Conservation (phyloP, 1,140 invertebrate genomes). For the Drosophila bocqueti region DNA sequence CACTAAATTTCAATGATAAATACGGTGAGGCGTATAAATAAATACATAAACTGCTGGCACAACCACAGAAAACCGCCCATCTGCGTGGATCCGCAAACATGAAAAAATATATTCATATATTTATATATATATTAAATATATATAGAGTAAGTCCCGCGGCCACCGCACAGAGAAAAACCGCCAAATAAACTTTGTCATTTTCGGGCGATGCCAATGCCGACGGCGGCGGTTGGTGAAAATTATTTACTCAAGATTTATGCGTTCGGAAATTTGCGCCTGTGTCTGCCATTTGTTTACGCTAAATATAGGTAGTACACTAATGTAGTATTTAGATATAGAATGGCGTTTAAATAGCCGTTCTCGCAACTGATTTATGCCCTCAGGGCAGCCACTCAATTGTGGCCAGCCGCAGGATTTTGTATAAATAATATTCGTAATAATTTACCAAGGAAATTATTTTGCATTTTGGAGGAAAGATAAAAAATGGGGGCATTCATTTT, state of each 20-base stretch:
- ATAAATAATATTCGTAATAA: conserved; percentile 22
- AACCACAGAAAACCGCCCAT: conserved; percentile 47
- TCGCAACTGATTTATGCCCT: conserved; percentile 62
- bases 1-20: conserved; percentile 32
- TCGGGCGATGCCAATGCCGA: conserved; percentile 16
- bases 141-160: conserved; percentile 24
- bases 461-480: background rate
- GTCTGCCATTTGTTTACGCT: conserved; percentile 11
- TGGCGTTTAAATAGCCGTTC: conserved; percentile 25
- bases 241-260: conserved; percentile 66
- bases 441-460: conserved; percentile 8
- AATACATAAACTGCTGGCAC: conserved; percentile 37
- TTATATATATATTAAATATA: conserved; percentile 16
- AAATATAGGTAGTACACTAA: conserved; percentile 9
- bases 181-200: conserved; percentile 69
- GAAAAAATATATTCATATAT: background rate
- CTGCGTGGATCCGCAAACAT: conserved; percentile 41
- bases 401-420: conserved; percentile 60
- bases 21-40: conserved; percentile 15
- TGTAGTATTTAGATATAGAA: conserved; percentile 34
- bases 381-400: conserved; percentile 52
- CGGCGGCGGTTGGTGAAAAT: conserved; percentile 37
- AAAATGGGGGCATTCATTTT: background rate
- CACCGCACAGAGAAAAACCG: conserved; percentile 47
- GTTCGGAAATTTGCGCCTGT: conserved; percentile 13